A percentile compares a stretch with the other conserved stretches of the same genome.
These are phyloP conservation scores for Chrysomallon squamiferum DNA, from an alignment of 1,140 invertebrate species.

Conservation along the genomic window DNA sequence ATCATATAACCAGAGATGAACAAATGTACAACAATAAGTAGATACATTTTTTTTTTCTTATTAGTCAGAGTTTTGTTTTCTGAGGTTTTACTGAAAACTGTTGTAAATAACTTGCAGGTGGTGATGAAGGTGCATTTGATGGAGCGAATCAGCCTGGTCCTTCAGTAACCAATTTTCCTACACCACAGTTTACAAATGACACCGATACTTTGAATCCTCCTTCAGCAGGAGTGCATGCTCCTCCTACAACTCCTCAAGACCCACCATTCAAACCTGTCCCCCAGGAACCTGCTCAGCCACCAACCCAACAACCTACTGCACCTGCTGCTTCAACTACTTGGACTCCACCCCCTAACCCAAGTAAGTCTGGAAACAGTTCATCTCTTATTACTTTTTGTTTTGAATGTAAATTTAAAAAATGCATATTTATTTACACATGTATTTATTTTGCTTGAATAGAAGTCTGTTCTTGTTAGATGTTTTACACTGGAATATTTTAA, in stretches of 20 bases:
- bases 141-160: conserved; percentile 23
- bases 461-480: too few species aligned
- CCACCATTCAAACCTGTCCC: conserved; percentile 6
- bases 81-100: too few species aligned
- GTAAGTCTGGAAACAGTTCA: conserved; percentile 22
- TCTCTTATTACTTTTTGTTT: too few species aligned
- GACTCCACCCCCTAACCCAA: conserved; percentile 43
- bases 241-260: conserved; percentile 50
- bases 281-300: conserved; percentile 12
- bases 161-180: neutral
- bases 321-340: conserved; percentile 23
- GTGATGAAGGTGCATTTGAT: conserved; percentile 13
- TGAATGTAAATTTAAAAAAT: too few species aligned
- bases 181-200: conserved; percentile 14
- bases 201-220: conserved; percentile 24
- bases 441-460: too few species aligned
- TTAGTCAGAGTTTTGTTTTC: too few species aligned
- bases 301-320: conserved; percentile 15
- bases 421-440: neutral
- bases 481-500: too few species aligned
- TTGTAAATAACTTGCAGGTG: neutral
- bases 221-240: conserved; percentile 42
- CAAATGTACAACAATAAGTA: too few species aligned
- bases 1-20: too few species aligned
- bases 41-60: too few species aligned